These are phyloP conservation scores for Pycnomerus fuliginosus DNA, from an alignment of 2,888 invertebrate species.

Conservation along the genomic window DNA sequence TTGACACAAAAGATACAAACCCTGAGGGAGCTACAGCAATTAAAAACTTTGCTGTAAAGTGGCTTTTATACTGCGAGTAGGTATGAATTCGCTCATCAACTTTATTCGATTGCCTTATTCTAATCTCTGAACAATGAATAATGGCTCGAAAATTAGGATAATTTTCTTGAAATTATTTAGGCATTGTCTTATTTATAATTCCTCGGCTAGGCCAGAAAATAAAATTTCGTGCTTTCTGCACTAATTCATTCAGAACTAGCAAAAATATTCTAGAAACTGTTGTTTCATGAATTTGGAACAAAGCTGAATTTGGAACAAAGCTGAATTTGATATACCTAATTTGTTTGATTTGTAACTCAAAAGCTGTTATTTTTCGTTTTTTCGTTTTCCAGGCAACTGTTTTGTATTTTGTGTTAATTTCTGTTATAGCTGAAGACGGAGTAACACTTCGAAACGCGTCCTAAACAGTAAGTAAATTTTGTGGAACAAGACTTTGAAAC, in stretches of 20 bases:
- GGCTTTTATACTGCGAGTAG: constrained; percentile 7
- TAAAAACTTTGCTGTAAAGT: constrained; percentile 1
- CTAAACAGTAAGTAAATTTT: too few relatives aligned
- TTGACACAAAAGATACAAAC: constrained; percentile 2
- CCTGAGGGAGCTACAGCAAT: constrained; percentile 3
- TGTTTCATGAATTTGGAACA: constrained; percentile 1
- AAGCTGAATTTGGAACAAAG: background rate
- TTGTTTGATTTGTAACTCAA: too few relatives aligned
- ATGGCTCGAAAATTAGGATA: too few relatives aligned
- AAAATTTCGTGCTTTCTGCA: background rate
- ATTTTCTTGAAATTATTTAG: background rate
- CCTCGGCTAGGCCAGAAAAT: background rate
- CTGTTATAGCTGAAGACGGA: too few relatives aligned
- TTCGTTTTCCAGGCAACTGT: too few relatives aligned
- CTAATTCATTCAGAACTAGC: background rate
- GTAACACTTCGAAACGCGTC: too few relatives aligned
- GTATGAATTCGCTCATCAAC: background rate
- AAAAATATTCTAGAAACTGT: constrained; percentile 1
- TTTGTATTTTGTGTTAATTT: too few relatives aligned
- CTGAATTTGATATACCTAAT: constrained; percentile 1
- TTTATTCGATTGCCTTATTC: background rate
- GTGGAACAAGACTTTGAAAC: too few relatives aligned
- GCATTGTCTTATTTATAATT: background rate
- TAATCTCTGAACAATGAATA: background rate
- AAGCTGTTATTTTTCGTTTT: too few relatives aligned